phyloP scores from a whole-genome alignment of 2,888 invertebrate species.

The Eugnorisma glareosa region DNA sequence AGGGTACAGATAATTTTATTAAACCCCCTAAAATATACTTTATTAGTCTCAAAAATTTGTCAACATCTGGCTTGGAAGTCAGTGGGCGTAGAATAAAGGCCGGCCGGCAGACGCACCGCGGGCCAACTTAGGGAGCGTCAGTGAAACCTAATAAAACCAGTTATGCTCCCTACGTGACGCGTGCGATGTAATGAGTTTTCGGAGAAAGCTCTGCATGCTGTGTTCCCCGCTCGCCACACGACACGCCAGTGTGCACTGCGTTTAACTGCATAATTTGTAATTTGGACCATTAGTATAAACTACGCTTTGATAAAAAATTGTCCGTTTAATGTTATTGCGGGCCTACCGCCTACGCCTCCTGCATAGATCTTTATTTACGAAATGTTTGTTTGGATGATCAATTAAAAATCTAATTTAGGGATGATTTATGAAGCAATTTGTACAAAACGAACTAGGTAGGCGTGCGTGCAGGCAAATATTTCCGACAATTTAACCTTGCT shows the following conservation, averaged over 20 bases:
- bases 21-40: slow-evolving; percentile 18
- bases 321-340: slow-evolving; percentile 43
- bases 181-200: slow-evolving; percentile 89
- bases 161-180: slow-evolving; percentile 88
- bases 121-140: slow-evolving; percentile 77
- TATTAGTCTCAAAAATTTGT: slow-evolving; percentile 31
- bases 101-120: slow-evolving; percentile 73
- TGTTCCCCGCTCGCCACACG: slow-evolving; percentile 70
- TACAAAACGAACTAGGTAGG: slow-evolving; percentile 34
- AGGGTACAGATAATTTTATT: neutral
- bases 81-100: slow-evolving; percentile 74
- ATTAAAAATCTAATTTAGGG: slow-evolving; percentile 58
- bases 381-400: slow-evolving; percentile 49
- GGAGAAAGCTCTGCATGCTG: slow-evolving; percentile 84
- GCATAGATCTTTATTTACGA: slow-evolving; percentile 40
- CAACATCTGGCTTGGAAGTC: slow-evolving; percentile 61
- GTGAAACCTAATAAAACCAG: slow-evolving; percentile 89
- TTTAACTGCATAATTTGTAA: slow-evolving; percentile 61
- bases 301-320: slow-evolving; percentile 48
- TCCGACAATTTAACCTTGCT: slow-evolving; percentile 9
- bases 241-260: slow-evolving; percentile 50
- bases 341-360: slow-evolving; percentile 39
- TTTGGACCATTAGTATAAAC: slow-evolving; percentile 55
- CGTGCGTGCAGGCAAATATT: slow-evolving; percentile 43
- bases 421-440: slow-evolving; percentile 57